Percentiles rank a stretch among this genome's conserved stretches.
Evolutionary conservation across 2,888 invertebrate genomes (phyloP).

Genomic region (Drosophila anceps): DNA sequence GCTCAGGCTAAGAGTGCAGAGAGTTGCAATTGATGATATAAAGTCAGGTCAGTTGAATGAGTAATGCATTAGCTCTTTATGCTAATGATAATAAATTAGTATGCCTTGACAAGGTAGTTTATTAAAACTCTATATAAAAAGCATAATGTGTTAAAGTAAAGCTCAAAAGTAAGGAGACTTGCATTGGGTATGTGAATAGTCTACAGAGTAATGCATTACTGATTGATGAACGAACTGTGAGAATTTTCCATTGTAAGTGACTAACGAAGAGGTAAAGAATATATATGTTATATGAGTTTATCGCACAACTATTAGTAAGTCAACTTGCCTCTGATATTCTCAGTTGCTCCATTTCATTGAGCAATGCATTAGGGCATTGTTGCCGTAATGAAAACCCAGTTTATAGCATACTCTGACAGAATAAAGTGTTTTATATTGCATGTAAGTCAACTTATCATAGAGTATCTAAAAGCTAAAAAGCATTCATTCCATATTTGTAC

Average conservation of each 20-base stretch:
- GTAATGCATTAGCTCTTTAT: slow-evolving; percentile 1
- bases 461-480: background rate
- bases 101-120: background rate
- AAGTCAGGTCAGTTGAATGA: background rate
- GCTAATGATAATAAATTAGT: background rate
- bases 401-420: too few species aligned
- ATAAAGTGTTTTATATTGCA: background rate
- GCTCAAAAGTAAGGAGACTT: background rate
- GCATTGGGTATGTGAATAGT: background rate
- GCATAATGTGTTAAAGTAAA: background rate
- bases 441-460: background rate
- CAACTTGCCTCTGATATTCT: background rate
- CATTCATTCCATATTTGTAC: background rate
- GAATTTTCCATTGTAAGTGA: background rate
- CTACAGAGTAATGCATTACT: background rate
- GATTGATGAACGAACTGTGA: background rate
- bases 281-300: too few species aligned
- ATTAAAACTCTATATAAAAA: background rate
- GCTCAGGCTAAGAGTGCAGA: too few species aligned
- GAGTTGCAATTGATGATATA: background rate
- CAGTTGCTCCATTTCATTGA: background rate
- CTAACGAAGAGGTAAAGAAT: too few species aligned
- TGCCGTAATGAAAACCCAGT: background rate
- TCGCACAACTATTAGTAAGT: too few species aligned
- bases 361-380: background rate